Evolutionary conservation across 37 sponge, comb jelly and placozoan genomes (phyloP), one percentile per base, ranked within the genome.

Genomic region (Geodia barretti): DNA sequence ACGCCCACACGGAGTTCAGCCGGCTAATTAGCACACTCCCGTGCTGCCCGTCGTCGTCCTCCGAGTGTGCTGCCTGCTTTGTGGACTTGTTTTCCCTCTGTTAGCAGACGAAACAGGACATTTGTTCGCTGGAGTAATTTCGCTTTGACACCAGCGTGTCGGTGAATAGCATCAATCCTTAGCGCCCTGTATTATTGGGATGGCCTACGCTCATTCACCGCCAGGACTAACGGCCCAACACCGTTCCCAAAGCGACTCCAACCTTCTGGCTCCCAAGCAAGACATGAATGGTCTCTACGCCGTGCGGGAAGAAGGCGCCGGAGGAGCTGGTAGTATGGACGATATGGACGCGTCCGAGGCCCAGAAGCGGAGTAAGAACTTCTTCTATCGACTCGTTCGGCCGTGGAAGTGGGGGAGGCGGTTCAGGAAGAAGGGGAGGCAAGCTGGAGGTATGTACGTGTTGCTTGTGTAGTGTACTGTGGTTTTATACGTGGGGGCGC

Each of bases 351-450:
- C 54, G 54, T 24, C 66, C 33, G 64, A 26, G n/a, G 1, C 23
- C 1, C 35, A 20, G 7, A 87, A 76, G 62, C 54, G 54, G 11
- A 82, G 39, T 7, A 81, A 61, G 61, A 66, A 79, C 37, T 86
- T 89, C 32, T 70, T 94, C 3, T 72, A 83, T 63, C 77, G 71
- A 36, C 70, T 94, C 21, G 83, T 94, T 7, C 75, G 94, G 34
- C 94, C 94, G 21, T 94, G 94, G 94, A 94, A 79, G 75, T 94
- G 94, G 94, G 54, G 54, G 11, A 83, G 83, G 4, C 74, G 81
- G 0, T 83, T 65, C 60, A 84, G 79, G 81, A 88, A 74, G 77
- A 79, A 71, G n/a, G n/a, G n/a, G n/a, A n/a, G n/a, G n/a, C n/a
- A n/a, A n/a, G n/a, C n/a, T n/a, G n/a, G n/a, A n/a, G n/a, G n/a